phyloP scores from a whole-genome alignment of 2,797 vertebrate species.

The Myripristis jacobus region DNA sequence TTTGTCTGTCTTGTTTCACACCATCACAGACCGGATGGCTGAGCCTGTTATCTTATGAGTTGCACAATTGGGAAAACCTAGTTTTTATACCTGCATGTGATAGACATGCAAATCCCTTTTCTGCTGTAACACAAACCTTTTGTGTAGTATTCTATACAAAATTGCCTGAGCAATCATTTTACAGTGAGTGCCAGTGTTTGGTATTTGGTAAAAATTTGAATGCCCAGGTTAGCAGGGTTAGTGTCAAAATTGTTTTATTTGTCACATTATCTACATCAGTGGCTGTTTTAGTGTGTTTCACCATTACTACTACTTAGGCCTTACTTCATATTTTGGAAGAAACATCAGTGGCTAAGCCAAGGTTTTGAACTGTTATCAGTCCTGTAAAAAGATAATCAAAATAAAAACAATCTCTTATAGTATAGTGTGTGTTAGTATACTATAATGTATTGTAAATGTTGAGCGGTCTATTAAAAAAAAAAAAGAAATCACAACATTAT shows the following conservation, averaged over 20 bases:
- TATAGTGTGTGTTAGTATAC: too few species aligned
- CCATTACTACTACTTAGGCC: background rate
- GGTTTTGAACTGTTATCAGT: background rate
- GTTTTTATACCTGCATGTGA: background rate
- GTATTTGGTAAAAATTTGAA: too few species aligned
- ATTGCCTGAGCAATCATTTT: too few species aligned
- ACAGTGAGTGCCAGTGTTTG: too few species aligned
- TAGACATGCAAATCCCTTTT: background rate
- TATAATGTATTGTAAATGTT: too few species aligned
- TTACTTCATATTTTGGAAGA: too few species aligned
- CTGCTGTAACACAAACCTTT: too few species aligned
- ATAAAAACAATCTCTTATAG: background rate
- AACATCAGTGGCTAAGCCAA: background rate
- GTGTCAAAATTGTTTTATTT: background rate
- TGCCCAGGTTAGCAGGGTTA: too few species aligned
- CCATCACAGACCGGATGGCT: constrained; percentile 44
- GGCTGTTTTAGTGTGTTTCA: background rate
- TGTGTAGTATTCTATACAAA: too few species aligned
- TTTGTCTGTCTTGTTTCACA: constrained; percentile 12
- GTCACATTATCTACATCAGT: background rate
- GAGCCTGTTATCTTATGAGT: constrained; percentile 45
- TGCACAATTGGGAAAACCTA: constrained; percentile 1
- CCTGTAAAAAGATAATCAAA: background rate
- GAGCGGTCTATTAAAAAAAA: too few species aligned
- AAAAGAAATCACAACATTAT: too few species aligned